These are phyloP conservation scores for Nothoprocta perdicaria DNA, from an alignment of 2,113 vertebrate species.

Conservation along the genomic window DNA sequence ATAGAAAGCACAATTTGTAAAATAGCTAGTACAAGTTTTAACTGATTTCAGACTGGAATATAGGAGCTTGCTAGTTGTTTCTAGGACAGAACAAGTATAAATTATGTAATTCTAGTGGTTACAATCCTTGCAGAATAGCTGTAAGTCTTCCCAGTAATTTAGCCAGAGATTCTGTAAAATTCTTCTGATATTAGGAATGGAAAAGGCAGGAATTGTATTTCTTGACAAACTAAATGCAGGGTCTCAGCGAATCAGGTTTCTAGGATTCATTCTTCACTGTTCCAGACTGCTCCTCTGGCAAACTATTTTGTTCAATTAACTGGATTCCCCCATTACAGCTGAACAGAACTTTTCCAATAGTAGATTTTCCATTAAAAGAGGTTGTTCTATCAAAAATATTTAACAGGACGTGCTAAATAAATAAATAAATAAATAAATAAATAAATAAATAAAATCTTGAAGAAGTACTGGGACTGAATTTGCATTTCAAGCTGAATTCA, in stretches of 20 bases:
- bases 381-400: neutral
- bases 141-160: neutral
- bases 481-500: constrained; percentile 5
- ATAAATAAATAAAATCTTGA: neutral
- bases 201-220: fast-evolving
- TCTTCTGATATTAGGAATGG: neutral
- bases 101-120: neutral
- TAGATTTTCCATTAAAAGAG: neutral
- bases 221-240: neutral
- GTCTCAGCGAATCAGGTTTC: neutral
- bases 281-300: neutral
- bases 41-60: neutral
- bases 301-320: neutral
- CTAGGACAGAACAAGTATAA: neutral
- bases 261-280: neutral
- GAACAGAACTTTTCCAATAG: neutral
- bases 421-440: neutral
- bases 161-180: neutral
- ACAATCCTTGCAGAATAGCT: neutral
- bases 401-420: neutral
- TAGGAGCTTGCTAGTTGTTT: constrained; percentile 11
- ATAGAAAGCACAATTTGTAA: neutral
- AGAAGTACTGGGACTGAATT: neutral
- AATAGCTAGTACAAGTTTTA: neutral
- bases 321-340: neutral